phyloP scores from a whole-genome alignment of 30 jellyfish, hydroid and myxozoan species.

The Sanderia malayensis region DNA sequence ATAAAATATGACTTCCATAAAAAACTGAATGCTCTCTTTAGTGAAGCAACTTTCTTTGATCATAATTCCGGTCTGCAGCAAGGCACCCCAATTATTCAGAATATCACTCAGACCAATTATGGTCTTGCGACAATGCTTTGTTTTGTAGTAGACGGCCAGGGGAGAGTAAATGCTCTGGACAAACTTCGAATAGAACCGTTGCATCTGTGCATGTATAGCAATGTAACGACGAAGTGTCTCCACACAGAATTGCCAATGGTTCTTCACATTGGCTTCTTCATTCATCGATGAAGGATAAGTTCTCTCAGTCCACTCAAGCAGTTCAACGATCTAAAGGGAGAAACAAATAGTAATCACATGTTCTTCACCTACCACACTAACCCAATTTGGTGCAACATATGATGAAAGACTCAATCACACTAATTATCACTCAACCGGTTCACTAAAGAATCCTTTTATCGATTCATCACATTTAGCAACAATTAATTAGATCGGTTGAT shows the following conservation, averaged over 20 bases:
- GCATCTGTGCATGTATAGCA: constrained; percentile 51
- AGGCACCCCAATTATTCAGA: constrained; percentile 41
- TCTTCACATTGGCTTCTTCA: constrained; percentile 16
- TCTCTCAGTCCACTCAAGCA: constrained; percentile 62
- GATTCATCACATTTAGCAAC: no score
- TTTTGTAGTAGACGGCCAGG: constrained; percentile 31
- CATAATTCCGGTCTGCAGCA: constrained; percentile 51
- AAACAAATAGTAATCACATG: no score
- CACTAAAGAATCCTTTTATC: no score
- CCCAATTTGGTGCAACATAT: no score
- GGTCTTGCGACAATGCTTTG: constrained; percentile 25
- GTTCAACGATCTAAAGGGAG: constrained; percentile 28
- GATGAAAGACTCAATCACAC: no score
- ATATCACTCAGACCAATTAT: constrained; percentile 31
- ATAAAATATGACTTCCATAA: constrained; percentile 51
- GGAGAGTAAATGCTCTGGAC: constrained; percentile 43
- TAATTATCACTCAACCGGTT: no score
- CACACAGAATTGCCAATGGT: constrained; percentile 59
- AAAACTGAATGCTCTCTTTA: constrained; percentile 51
- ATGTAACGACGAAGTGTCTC: constrained; percentile 49
- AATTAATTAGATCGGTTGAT: no score
- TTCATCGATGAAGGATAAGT: constrained; percentile 34
- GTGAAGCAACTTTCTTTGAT: constrained; percentile 42
- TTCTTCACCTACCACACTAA: no score
- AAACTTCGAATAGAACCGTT: constrained; percentile 53